These are phyloP conservation scores for Lethocerus indicus DNA, from an alignment of 1,140 invertebrate genomes.

Conservation along the genomic window DNA sequence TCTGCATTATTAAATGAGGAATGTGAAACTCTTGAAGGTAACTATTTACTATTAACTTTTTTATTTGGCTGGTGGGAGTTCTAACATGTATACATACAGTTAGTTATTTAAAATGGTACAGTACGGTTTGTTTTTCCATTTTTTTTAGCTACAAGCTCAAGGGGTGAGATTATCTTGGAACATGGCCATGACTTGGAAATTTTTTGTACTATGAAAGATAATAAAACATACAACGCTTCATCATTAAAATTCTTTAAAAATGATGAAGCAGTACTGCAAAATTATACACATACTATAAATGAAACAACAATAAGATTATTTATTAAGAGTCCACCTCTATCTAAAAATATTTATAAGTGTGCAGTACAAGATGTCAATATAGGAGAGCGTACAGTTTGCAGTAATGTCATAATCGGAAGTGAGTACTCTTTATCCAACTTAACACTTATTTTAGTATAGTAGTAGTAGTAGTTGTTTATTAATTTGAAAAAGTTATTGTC, in stretches of 20 bases:
- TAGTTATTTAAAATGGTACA: too few relatives aligned
- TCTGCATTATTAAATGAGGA: too few relatives aligned
- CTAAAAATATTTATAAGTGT: slow-evolving; percentile 28
- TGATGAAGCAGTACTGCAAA: slow-evolving; percentile 22
- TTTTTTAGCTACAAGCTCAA: slow-evolving; percentile 28
- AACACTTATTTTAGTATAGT: not conserved
- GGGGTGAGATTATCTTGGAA: slow-evolving; percentile 31
- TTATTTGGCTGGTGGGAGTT: too few relatives aligned
- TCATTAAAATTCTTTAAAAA: slow-evolving; percentile 28
- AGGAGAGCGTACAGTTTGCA: slow-evolving; percentile 28
- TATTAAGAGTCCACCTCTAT: slow-evolving; percentile 25
- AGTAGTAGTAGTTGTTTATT: not conserved
- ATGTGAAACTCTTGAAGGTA: too few relatives aligned
- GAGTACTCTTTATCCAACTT: slow-evolving; percentile 20
- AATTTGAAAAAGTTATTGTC: not conserved
- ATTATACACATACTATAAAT: slow-evolving; percentile 28
- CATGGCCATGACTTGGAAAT: slow-evolving; percentile 29
- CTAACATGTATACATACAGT: too few relatives aligned
- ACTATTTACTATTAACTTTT: too few relatives aligned
- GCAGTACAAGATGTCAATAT: slow-evolving; percentile 21
- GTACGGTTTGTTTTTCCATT: not conserved
- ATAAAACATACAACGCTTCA: slow-evolving; percentile 23
- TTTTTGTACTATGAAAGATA: slow-evolving; percentile 29
- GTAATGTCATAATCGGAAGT: slow-evolving; percentile 33
- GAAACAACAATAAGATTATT: slow-evolving; percentile 28